Evolutionary conservation across 2,888 invertebrate genomes (phyloP).

Genomic region (Coleophora flavipennella): DNA sequence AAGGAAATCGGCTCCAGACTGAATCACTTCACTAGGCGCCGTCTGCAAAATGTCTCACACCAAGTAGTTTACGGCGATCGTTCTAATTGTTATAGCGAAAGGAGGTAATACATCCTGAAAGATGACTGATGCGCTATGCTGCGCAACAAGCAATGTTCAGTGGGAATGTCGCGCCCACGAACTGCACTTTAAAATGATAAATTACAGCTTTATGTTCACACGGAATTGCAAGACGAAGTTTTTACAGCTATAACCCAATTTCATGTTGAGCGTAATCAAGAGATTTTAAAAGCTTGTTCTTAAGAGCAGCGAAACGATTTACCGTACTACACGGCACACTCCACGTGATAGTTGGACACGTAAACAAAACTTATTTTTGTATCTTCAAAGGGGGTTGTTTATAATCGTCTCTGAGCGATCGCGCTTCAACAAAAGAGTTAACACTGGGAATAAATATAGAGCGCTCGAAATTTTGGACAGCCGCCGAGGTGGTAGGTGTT

Average conservation of each 20-base stretch:
- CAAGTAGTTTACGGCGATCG: constrained; percentile 45
- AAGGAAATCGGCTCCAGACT: constrained; percentile 65
- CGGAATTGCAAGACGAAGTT: too few species aligned
- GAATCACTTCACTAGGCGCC: constrained; percentile 68
- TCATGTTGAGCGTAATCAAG: too few species aligned
- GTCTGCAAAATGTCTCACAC: constrained; percentile 71
- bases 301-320: neutral
- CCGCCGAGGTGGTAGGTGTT: constrained; percentile 32
- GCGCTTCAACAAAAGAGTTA: constrained; percentile 49
- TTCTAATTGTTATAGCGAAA: constrained; percentile 19
- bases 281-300: too few species aligned
- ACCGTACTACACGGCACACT: constrained; percentile 22
- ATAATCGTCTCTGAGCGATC: constrained; percentile 38
- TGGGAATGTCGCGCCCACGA: too few species aligned
- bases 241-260: too few species aligned
- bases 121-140: constrained; percentile 1
- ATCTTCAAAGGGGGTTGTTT: constrained; percentile 58
- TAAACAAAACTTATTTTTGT: constrained; percentile 50
- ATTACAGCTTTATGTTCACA: too few species aligned
- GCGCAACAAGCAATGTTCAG: neutral
- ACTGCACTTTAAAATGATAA: too few species aligned
- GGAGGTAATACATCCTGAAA: neutral
- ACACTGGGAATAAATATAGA: constrained; percentile 51
- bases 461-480: constrained; percentile 42
- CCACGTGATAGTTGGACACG: constrained; percentile 33